Percentiles rank a stretch among this genome's conserved stretches.
Conservation (phyloP, 35 echinoderm and acorn worm species). For the Apostichopus japonicus region DNA sequence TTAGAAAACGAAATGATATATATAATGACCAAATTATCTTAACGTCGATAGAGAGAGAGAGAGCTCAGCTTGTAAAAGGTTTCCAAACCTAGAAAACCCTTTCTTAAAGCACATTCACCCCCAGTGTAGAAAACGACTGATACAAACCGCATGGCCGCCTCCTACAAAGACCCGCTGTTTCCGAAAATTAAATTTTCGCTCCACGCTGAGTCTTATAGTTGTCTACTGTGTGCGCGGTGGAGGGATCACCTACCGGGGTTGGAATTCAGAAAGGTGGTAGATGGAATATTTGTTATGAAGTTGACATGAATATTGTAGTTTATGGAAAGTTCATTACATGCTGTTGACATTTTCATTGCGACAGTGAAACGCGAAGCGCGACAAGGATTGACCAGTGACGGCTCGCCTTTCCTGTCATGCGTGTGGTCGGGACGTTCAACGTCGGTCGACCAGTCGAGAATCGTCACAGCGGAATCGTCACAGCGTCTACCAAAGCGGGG, state of each 20-base stretch:
- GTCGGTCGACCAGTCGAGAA: background rate
- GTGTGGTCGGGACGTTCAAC: constrained; percentile 36
- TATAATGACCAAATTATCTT: no score
- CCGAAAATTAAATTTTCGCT: constrained; percentile 61
- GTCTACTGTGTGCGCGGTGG: background rate
- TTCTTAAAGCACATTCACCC: constrained; percentile 58
- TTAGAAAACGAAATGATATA: no score
- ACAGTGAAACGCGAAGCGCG: constrained; percentile 45
- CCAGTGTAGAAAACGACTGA: background rate
- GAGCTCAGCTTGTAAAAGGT: no score
- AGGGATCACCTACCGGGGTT: constrained; percentile 26
- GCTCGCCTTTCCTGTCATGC: constrained; percentile 25
- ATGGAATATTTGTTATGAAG: constrained; percentile 48
- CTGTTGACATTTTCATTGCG: constrained; percentile 16
- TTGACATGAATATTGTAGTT: constrained; percentile 42
- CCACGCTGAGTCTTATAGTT: constrained; percentile 37
- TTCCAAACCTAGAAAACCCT: no score
- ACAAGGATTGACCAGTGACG: constrained; percentile 32
- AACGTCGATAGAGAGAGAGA: no score
- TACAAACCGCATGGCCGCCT: constrained; percentile 52
- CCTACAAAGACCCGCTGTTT: constrained; percentile 50
- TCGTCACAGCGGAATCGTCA: background rate
- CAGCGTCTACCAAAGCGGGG: background rate
- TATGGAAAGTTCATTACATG: constrained; percentile 46
- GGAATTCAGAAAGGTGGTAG: constrained; percentile 47